phyloP scores from a whole-genome alignment of 2,113 vertebrate species.

The Machaerirhynchus nigripectus region DNA sequence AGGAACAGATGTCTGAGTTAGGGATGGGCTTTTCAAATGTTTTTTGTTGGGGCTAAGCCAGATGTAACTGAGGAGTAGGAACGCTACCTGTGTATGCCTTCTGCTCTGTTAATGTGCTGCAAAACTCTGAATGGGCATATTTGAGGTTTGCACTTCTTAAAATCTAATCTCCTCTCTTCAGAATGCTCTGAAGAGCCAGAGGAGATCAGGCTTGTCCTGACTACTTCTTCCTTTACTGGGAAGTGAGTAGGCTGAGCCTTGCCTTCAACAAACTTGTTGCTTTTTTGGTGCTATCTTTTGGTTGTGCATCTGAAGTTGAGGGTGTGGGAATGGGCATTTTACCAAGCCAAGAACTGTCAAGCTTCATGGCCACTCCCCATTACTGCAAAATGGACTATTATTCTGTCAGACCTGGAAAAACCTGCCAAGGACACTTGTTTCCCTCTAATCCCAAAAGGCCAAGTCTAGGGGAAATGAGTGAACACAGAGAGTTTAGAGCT shows the following conservation, averaged over 20 bases:
- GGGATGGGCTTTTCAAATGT: background rate
- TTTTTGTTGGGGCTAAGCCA: background rate
- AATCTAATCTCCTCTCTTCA: background rate
- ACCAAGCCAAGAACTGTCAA: background rate
- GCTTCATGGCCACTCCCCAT: background rate
- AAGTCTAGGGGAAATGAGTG: background rate
- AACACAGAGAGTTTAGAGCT: background rate
- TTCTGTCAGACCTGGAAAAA: background rate
- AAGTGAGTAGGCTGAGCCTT: conserved; percentile 14
- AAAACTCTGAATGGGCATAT: background rate
- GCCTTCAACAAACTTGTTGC: background rate
- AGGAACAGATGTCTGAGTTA: background rate
- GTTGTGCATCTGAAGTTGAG: background rate
- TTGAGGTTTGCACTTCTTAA: background rate
- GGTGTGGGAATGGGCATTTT: background rate
- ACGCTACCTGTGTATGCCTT: background rate
- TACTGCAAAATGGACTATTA: background rate
- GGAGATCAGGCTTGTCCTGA: background rate
- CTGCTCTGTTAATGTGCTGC: background rate
- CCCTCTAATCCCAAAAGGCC: background rate
- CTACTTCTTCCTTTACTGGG: background rate
- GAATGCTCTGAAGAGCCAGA: background rate
- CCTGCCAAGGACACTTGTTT: background rate
- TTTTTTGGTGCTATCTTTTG: background rate
- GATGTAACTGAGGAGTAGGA: background rate